Evolutionary conservation across 2,113 vertebrate genomes (phyloP).

Genomic region (Eudorcas thomsonii): DNA sequence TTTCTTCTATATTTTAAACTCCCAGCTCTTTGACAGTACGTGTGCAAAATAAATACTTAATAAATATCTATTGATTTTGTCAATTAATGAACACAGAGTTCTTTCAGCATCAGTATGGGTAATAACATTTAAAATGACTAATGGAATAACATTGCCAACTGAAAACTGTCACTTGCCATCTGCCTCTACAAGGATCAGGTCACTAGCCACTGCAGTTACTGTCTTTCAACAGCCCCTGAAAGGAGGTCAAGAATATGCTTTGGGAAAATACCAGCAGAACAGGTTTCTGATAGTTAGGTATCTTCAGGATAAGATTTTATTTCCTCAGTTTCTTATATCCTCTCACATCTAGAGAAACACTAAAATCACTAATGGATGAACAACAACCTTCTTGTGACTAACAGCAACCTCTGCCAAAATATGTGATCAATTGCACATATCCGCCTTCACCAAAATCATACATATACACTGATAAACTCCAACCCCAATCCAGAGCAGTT

Average conservation of each 20-base stretch:
- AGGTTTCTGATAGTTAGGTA: not conserved
- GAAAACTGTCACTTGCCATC: not conserved
- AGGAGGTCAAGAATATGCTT: not conserved
- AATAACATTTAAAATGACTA: not conserved
- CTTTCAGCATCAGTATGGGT: not conserved
- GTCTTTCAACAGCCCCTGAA: not conserved
- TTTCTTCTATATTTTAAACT: not conserved
- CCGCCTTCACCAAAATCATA: not conserved
- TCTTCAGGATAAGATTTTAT: not conserved
- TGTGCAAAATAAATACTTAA: not conserved
- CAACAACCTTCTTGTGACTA: not conserved
- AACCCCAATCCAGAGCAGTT: not conserved
- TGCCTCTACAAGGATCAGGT: not conserved
- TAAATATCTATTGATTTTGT: not conserved
- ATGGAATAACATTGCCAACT: not conserved
- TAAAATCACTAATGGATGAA: not conserved
- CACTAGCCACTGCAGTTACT: not conserved
- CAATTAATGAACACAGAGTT: not conserved
- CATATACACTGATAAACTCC: not conserved
- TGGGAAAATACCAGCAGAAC: not conserved
- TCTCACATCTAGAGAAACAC: not conserved
- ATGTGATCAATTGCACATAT: not conserved
- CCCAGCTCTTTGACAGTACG: not conserved
- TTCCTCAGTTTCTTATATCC: not conserved
- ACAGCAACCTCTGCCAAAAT: not conserved